Evolutionary conservation across 2,113 vertebrate species (phyloP).

Genomic region (Grus americana): DNA sequence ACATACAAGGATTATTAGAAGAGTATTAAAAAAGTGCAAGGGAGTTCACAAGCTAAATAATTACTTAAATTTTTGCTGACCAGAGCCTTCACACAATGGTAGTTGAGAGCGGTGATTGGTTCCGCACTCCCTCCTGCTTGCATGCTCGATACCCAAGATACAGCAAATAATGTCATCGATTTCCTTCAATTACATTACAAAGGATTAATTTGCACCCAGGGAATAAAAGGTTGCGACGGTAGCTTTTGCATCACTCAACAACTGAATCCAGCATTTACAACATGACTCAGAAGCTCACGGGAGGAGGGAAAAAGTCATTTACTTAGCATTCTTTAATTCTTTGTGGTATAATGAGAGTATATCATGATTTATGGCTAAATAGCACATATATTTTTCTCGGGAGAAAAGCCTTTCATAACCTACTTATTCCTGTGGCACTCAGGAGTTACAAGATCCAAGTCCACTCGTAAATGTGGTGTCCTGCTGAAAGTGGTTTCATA

Average conservation of each 20-base stretch:
- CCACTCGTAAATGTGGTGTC: background rate
- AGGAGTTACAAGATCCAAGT: conserved; percentile 38
- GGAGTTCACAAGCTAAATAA: background rate
- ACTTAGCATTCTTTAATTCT: conserved; percentile 61
- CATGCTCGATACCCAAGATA: conserved; percentile 24
- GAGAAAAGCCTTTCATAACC: conserved; percentile 64
- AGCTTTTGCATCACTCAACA: conserved; percentile 69
- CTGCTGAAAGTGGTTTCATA: conserved; percentile 17
- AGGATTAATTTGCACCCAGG: conserved; percentile 59
- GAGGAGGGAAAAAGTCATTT: conserved; percentile 35
- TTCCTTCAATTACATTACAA: conserved; percentile 63
- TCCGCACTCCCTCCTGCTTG: conserved; percentile 2
- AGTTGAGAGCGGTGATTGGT: background rate
- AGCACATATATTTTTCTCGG: conserved; percentile 44
- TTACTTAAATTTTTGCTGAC: background rate
- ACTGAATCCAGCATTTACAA: conserved; percentile 54
- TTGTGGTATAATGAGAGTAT: conserved; percentile 43
- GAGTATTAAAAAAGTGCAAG: background rate
- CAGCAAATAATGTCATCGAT: conserved; percentile 62
- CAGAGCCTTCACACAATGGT: background rate
- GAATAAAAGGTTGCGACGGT: conserved; percentile 61
- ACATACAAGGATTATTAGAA: background rate
- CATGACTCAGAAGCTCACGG: conserved; percentile 32
- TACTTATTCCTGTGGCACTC: conserved; percentile 36
- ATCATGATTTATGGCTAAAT: conserved; percentile 57